phyloP scores from a whole-genome alignment of 2,113 vertebrate species.

The Panthera leo region DNA sequence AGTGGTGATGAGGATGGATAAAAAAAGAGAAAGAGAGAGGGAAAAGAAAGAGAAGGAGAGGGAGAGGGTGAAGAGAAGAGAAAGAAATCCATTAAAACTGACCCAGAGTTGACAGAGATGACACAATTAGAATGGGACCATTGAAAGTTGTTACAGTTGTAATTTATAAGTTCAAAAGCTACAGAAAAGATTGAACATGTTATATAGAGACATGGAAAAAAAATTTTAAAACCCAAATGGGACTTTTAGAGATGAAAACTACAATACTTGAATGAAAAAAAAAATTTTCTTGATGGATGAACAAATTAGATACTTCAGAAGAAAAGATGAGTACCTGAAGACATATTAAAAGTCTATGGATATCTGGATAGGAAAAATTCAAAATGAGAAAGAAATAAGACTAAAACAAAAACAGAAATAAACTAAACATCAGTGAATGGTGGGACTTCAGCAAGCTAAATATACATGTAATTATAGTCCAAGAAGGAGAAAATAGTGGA shows the following conservation, averaged over 20 bases:
- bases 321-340: neutral
- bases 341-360: neutral
- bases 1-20: neutral
- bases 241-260: slow-evolving; percentile 34
- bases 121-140: neutral
- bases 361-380: neutral
- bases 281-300: neutral
- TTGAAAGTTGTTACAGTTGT: neutral
- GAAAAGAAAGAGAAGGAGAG: neutral
- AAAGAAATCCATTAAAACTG: neutral
- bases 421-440: neutral
- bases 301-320: neutral
- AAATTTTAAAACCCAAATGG: neutral
- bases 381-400: neutral
- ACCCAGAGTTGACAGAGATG: neutral
- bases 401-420: neutral
- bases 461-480: neutral
- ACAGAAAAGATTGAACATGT: neutral
- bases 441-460: neutral
- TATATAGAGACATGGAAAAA: neutral
- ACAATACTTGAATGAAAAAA: neutral
- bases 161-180: neutral
- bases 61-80: neutral
- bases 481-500: neutral
- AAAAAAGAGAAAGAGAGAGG: too few species aligned